A percentile compares a stretch with the other conserved stretches of the same genome.
Evolutionary conservation across 2,113 vertebrate species (phyloP).

Genomic region (Varanus komodoensis): DNA sequence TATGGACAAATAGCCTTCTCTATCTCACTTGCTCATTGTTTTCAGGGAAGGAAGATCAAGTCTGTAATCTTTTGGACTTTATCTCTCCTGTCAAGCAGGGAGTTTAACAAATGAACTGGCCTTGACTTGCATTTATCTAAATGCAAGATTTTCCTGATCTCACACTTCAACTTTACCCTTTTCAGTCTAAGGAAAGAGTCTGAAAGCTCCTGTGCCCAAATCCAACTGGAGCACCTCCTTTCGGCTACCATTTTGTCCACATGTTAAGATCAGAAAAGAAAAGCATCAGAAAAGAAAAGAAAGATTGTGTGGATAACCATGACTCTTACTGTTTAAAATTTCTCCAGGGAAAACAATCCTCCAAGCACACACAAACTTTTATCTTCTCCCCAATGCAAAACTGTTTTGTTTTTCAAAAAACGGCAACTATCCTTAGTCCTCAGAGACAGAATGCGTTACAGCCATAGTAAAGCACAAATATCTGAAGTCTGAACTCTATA

Average conservation of each 20-base stretch:
- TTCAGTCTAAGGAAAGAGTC: neutral
- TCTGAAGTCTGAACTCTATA: conserved; percentile 4
- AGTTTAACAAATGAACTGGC: neutral
- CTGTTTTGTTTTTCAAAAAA: neutral
- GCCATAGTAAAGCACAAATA: neutral
- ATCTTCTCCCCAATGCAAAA: neutral
- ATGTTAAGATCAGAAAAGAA: neutral
- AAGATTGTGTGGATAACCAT: neutral
- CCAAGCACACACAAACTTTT: neutral
- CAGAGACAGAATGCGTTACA: neutral
- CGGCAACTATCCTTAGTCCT: neutral
- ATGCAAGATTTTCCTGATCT: neutral
- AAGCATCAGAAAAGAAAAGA: neutral
- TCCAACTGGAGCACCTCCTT: neutral
- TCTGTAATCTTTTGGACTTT: neutral
- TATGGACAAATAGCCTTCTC: neutral
- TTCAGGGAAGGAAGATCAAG: neutral
- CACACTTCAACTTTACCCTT: neutral
- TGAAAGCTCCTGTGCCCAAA: neutral
- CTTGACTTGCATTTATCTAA: neutral
- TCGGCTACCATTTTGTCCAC: neutral
- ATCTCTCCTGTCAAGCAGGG: neutral
- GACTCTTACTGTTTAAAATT: neutral
- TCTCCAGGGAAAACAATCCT: neutral
- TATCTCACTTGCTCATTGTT: neutral